Percentiles rank a stretch among this genome's conserved stretches.
These are phyloP conservation scores for Craseonycteris thonglongyai DNA, from an alignment of 2,113 vertebrate species.

Conservation along the genomic window DNA sequence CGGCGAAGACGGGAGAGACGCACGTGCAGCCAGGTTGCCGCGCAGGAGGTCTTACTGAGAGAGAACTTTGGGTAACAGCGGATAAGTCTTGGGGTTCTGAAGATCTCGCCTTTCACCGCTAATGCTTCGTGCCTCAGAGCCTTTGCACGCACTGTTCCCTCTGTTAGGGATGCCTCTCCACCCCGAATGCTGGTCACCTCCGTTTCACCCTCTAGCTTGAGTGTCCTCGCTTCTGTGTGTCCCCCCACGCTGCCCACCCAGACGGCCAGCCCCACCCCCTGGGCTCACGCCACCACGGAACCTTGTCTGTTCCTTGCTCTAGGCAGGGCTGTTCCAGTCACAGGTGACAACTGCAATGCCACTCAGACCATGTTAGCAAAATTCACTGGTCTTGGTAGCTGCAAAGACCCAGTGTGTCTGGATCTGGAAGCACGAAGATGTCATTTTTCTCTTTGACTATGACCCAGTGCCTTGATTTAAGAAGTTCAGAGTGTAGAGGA, in stretches of 20 bases:
- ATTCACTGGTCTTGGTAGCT: neutral
- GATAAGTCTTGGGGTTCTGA: neutral
- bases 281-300: accelerated
- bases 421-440: neutral
- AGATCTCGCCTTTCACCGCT: accelerated
- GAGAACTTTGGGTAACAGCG: neutral
- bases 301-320: neutral
- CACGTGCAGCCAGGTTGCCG: accelerated
- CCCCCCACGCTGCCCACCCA: neutral
- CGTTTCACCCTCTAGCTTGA: accelerated
- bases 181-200: neutral
- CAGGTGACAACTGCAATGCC: neutral
- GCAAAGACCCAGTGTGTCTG: neutral
- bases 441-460: neutral
- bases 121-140: neutral
- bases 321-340: neutral
- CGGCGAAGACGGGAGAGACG: accelerated
- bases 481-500: neutral
- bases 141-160: neutral
- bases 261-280: accelerated
- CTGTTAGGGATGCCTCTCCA: too few species aligned
- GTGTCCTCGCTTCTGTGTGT: neutral
- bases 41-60: neutral
- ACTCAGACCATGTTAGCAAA: neutral
- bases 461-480: neutral